Evolutionary conservation across 1,140 invertebrate species (phyloP), one percentile per base, ranked within the genome.

Genomic region (Temnothorax curvispinosus): DNA sequence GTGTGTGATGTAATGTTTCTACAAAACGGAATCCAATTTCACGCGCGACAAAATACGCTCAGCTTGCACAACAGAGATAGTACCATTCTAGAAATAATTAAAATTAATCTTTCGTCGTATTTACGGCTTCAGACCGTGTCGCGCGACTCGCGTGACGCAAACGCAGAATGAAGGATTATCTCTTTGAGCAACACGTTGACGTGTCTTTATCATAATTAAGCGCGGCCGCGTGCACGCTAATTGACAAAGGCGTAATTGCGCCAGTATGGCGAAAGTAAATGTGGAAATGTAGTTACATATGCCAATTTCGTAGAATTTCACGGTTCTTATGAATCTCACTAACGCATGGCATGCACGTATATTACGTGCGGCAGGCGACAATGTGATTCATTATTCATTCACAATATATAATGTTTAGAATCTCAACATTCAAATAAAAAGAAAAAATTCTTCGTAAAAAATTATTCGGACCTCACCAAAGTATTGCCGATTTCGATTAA

Each of bases 151-250:
- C 11, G 74, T 89, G 67, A 65, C 60, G 81, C 74, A 87, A 88
- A 77, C 69, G 84, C 67, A 56, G 67, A 62, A 74, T 41, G 58
- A 81, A 62, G 44, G 85, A 91, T 88, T 87, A 89, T 90, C 84
- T 90, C 84, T 86, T 87, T 86, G 87, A 77, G 72, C 85, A 67
- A 44, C 58, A 64, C 64, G 80, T 91, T 91, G 87, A 85, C 52
- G 84, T 84, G 72, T 87, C 85, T 90, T 90, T 90, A 91, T 90
- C 80, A 65, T 88, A 92, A 92, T 92, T 90, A 91, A 92, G 72
- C 81, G 78, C 81, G 69, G 84, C 52, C 81, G 92, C 85, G 89
- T 88, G 82, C 75, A 75, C 80, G 60, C 52, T 90, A 88, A 88
- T 85, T 89, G 88, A 88, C 90, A 89, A 90, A 84, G 87, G 38